These are phyloP conservation scores for Pandemis heparana DNA, from an alignment of 2,888 invertebrate species.

Conservation along the genomic window DNA sequence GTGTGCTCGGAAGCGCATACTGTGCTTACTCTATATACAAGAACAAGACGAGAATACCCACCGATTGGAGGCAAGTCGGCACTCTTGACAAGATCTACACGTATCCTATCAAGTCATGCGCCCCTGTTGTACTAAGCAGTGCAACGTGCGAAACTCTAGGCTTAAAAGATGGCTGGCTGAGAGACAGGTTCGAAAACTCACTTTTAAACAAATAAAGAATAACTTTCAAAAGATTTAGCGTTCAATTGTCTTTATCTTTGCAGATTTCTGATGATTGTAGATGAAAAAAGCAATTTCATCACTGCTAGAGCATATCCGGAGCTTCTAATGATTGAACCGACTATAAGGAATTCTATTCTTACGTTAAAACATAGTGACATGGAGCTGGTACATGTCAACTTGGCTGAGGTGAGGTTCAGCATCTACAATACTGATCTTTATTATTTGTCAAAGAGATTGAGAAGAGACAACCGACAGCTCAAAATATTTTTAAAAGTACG, in stretches of 20 bases:
- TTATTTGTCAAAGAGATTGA: too few relatives aligned
- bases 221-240: background rate
- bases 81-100: slow-evolving; percentile 73
- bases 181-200: slow-evolving; percentile 61
- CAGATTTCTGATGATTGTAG: slow-evolving; percentile 86
- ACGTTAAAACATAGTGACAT: slow-evolving; percentile 84
- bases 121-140: slow-evolving; percentile 62
- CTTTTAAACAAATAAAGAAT: background rate
- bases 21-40: slow-evolving; percentile 40
- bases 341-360: slow-evolving; percentile 79
- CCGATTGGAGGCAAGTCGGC: slow-evolving; percentile 76
- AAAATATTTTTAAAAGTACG: too few relatives aligned
- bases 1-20: slow-evolving; percentile 44
- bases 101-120: slow-evolving; percentile 81
- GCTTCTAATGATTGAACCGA: slow-evolving; percentile 82
- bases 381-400: slow-evolving; percentile 83
- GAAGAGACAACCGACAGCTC: too few relatives aligned
- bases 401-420: slow-evolving; percentile 70
- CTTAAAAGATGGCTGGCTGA: slow-evolving; percentile 66
- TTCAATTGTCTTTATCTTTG: slow-evolving; percentile 15
- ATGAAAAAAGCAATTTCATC: slow-evolving; percentile 83
- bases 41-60: slow-evolving; percentile 51
- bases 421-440: background rate
- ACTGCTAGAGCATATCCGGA: slow-evolving; percentile 85
- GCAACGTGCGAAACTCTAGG: slow-evolving; percentile 74